Percentiles rank a stretch among this genome's conserved stretches.
These are phyloP conservation scores for Rallus crepitans DNA, from an alignment of 2,797 vertebrate genomes.

Conservation along the genomic window DNA sequence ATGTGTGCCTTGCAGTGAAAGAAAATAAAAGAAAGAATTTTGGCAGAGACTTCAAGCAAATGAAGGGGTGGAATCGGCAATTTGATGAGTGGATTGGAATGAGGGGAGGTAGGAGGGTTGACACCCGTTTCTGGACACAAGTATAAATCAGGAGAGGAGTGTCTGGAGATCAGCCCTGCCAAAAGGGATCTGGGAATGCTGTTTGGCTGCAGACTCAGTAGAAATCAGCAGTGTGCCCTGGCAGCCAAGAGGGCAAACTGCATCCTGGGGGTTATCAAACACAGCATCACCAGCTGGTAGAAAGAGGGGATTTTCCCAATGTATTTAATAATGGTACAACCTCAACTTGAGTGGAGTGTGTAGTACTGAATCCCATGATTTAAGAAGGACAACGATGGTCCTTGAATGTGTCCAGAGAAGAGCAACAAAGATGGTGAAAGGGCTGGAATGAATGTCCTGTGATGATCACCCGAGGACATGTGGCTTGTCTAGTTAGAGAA, in stretches of 20 bases:
- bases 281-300: fast-evolving
- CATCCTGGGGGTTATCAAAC: no score
- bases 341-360: neutral
- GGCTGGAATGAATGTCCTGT: neutral
- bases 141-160: fast-evolving
- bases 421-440: neutral
- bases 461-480: no score
- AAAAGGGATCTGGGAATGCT: neutral
- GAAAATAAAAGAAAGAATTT: neutral
- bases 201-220: neutral
- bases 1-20: neutral
- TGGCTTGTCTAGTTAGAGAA: no score
- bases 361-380: neutral
- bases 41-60: neutral
- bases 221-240: neutral
- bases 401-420: fast-evolving
- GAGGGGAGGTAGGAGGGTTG: neutral
- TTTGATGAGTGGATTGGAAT: neutral
- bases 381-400: fast-evolving
- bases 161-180: neutral
- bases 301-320: fast-evolving
- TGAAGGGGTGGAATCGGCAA: neutral
- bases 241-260: neutral
- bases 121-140: neutral
- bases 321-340: fast-evolving